Conservation (phyloP, 2,113 vertebrate genomes). For the Psittacula cyanocephala region DNA sequence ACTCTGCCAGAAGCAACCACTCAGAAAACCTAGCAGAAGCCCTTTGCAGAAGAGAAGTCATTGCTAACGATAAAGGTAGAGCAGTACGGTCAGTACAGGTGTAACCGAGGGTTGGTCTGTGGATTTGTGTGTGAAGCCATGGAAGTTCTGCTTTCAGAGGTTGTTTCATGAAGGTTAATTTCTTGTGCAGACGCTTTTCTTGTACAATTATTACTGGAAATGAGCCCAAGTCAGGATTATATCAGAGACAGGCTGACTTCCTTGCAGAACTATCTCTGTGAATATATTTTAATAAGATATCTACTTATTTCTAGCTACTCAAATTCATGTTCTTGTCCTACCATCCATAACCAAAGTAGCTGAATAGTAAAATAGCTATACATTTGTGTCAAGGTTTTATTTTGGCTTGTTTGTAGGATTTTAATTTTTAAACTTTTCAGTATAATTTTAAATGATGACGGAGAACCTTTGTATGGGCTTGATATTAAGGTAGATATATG, state of each 20-base stretch:
- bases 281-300: background rate
- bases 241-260: background rate
- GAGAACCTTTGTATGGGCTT: fast-evolving
- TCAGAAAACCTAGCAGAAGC: background rate
- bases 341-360: background rate
- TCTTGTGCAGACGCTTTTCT: background rate
- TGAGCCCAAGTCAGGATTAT: background rate
- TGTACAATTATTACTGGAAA: background rate
- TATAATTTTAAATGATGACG: background rate
- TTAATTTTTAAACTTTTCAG: background rate
- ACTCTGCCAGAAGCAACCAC: background rate
- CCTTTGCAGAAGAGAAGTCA: background rate
- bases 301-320: background rate
- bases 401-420: background rate
- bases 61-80: background rate
- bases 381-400: background rate
- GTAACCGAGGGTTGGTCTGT: background rate
- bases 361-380: background rate
- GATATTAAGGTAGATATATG: background rate
- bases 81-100: background rate
- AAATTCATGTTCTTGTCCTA: background rate
- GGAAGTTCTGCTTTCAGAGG: background rate
- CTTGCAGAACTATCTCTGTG: background rate
- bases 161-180: background rate
- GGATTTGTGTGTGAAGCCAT: background rate